These are phyloP conservation scores for Hypotaenidia okinawae DNA, from an alignment of 2,797 vertebrate genomes.

Conservation along the genomic window DNA sequence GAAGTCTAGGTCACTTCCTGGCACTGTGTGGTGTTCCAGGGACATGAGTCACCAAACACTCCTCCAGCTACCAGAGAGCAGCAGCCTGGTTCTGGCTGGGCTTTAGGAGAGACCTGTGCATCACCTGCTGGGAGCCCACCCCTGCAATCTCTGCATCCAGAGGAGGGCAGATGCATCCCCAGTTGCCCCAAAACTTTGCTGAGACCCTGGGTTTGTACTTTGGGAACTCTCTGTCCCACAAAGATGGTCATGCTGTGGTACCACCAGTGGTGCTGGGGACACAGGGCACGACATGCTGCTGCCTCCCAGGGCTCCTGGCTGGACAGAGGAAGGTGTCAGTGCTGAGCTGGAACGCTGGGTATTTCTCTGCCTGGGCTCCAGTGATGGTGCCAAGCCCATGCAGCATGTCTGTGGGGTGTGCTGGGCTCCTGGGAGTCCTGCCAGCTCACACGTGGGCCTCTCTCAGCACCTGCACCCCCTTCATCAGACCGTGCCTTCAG, in stretches of 20 bases:
- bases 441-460: neutral
- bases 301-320: neutral
- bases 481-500: neutral
- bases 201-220: neutral
- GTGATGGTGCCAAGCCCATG: neutral
- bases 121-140: too few relatives aligned
- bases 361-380: neutral
- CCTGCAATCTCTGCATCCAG: too few relatives aligned
- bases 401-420: neutral
- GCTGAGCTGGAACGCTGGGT: neutral
- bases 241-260: neutral
- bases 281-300: neutral
- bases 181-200: neutral
- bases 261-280: neutral
- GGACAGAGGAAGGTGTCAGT: neutral
- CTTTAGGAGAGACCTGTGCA: neutral
- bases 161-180: neutral
- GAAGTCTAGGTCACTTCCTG: neutral
- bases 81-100: neutral
- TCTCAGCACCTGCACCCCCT: neutral
- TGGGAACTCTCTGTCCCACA: neutral
- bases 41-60: neutral
- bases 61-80: neutral
- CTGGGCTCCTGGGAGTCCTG: neutral
- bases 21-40: neutral